Evolutionary conservation across 2,797 vertebrate genomes (phyloP).

Genomic region (Danio albolineatus): DNA sequence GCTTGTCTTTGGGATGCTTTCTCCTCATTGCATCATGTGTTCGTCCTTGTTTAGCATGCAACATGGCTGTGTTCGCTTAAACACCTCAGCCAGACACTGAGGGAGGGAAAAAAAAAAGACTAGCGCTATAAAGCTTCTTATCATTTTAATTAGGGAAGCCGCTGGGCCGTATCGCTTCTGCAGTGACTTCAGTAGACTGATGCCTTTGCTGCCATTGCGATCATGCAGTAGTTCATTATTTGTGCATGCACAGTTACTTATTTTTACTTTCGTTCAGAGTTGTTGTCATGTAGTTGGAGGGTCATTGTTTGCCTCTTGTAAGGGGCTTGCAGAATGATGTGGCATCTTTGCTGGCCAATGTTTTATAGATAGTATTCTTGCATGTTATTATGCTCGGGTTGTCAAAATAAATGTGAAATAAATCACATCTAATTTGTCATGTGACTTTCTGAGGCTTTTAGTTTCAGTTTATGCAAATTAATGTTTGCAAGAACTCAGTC

Average conservation of each 20-base stretch:
- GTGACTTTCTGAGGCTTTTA: not conserved
- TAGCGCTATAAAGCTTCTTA: conserved; percentile 83
- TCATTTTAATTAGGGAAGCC: conserved; percentile 86
- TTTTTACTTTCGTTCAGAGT: not conserved
- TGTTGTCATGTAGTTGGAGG: not conserved
- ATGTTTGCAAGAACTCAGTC: not conserved
- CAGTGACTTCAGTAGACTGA: conserved; percentile 76
- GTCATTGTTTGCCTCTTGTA: not conserved
- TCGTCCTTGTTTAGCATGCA: conserved; percentile 60
- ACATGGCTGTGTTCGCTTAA: conserved; percentile 73
- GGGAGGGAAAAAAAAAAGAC: conserved; percentile 69
- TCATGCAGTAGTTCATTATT: conserved; percentile 61
- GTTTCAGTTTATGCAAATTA: not conserved
- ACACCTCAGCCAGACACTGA: conserved; percentile 63
- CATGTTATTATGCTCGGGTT: not conserved
- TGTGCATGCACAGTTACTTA: not conserved
- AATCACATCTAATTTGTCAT: not conserved
- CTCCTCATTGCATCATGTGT: conserved; percentile 51
- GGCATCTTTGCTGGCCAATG: not conserved
- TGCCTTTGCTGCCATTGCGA: conserved; percentile 64
- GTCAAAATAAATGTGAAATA: not conserved
- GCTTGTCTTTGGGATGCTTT: conserved; percentile 41
- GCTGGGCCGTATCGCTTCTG: conserved; percentile 80
- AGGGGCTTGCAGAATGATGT: not conserved
- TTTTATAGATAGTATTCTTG: too few species aligned